Base-by-base conservation (phyloP, 2,113 vertebrate genomes). In the Syngnathus scovelli region DNA sequence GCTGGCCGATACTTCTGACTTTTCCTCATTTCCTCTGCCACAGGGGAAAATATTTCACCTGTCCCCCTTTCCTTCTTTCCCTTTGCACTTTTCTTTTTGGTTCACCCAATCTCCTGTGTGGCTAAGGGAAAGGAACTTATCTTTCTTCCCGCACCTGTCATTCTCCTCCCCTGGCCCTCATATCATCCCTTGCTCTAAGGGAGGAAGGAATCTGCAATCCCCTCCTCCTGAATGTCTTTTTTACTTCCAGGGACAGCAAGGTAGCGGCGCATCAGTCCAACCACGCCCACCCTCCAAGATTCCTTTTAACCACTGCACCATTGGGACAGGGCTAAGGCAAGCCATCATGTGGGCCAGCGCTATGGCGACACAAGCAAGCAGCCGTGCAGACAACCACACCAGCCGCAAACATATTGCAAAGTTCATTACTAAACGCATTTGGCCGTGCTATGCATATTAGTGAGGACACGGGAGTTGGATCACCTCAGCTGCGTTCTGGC, bases 41-140 rank as follows among this genome's bases (percentile, higher is more conserved):
- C 79, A 78, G 77, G 80, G 83, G 77, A 73, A 81, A 80, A 86
- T 88, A 85, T 84, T 87, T 85, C 80, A 83, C 80, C 87, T 88
- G 79, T 83, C 77, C 71, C 59, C 71, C 72, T 70, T 68, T 60
- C 54, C 58, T 43, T 55, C 60, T 76, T 62, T 71, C 52, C 39
- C 60, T 64, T 63, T 55, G 54, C 65, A 43, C 27, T 62, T 66
- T 61, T 84, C 74, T 68, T 67, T 59, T 69, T 61, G 49, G 64
- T 59, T 54, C 36, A 39, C 59, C 56, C 71, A 67, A 72, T 77
- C 76, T 82, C 75, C 75, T 43, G 66, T 66, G 71, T 69, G 69
- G 76, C 64, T 61, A 62, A 66, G 48, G 38, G 13, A 78, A 77
- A 62, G 63, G 44, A 71, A 82, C 82, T 84, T 85, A 81, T 83